Evolutionary conservation across 2,113 vertebrate species (phyloP).

Genomic region (Sinocyclocheilus maitianheensis): DNA sequence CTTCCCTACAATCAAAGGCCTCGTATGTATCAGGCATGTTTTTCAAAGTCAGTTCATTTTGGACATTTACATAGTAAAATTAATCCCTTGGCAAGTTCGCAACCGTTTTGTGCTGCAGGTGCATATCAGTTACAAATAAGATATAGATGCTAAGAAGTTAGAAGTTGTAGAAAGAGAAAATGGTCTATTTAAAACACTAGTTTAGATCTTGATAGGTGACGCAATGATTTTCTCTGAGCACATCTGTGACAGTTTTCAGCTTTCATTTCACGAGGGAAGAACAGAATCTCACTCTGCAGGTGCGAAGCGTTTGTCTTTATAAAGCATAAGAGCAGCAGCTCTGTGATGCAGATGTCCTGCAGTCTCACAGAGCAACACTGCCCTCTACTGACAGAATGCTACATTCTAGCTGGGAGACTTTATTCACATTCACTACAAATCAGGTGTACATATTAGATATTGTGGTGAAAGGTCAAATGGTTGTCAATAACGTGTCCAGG

Average conservation of each 20-base stretch:
- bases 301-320: neutral
- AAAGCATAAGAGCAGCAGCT: neutral
- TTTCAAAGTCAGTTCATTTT: neutral
- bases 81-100: neutral
- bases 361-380: conserved; percentile 50
- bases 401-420: neutral
- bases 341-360: neutral
- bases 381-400: conserved; percentile 43
- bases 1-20: conserved; percentile 3
- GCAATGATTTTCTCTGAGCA: neutral
- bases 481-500: neutral
- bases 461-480: neutral
- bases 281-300: neutral
- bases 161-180: neutral
- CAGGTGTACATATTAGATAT: neutral
- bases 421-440: neutral
- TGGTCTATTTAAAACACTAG: neutral
- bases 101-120: neutral
- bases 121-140: neutral
- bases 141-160: neutral
- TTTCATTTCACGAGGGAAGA: neutral
- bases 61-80: neutral
- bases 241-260: conserved; percentile 28
- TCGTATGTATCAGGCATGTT: neutral
- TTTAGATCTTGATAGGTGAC: conserved; percentile 27